Evolutionary conservation across 2,113 vertebrate species (phyloP).

Genomic region (Phyllostomus hastatus): DNA sequence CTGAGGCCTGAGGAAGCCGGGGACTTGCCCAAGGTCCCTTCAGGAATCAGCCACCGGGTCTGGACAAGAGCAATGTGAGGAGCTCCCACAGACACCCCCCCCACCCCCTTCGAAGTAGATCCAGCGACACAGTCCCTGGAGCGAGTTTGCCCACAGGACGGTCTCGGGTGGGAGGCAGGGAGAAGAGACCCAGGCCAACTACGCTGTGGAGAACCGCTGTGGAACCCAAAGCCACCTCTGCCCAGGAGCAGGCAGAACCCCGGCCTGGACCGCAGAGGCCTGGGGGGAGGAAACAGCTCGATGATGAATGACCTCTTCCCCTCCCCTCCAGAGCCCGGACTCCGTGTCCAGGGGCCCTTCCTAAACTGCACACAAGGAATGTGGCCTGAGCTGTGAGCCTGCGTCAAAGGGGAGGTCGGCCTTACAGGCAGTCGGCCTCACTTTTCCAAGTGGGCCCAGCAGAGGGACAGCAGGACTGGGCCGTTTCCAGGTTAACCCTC

Average conservation of each 20-base stretch:
- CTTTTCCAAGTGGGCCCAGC: not conserved
- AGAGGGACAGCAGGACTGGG: fast-evolving
- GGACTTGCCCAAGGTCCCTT: not conserved
- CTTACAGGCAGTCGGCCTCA: too few species aligned
- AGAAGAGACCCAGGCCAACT: not conserved
- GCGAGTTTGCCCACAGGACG: not conserved
- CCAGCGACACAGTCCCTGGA: not conserved
- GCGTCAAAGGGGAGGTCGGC: not conserved
- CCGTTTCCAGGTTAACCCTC: not conserved
- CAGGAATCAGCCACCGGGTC: not conserved
- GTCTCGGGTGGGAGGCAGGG: not conserved
- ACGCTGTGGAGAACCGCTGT: not conserved
- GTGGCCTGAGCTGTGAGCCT: not conserved
- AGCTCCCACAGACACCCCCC: not conserved
- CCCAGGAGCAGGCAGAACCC: not conserved
- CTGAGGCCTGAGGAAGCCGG: not conserved
- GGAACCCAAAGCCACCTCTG: not conserved
- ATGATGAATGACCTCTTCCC: not conserved
- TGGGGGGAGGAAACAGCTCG: not conserved
- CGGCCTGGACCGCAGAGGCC: not conserved
- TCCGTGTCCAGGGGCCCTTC: not conserved
- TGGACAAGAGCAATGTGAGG: fast-evolving
- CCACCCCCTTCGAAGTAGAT: not conserved
- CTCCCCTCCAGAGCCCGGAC: not conserved
- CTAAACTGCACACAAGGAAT: not conserved